These are phyloP conservation scores for Microplitis demolitor DNA, from an alignment of 1,140 invertebrate species.

Conservation along the genomic window DNA sequence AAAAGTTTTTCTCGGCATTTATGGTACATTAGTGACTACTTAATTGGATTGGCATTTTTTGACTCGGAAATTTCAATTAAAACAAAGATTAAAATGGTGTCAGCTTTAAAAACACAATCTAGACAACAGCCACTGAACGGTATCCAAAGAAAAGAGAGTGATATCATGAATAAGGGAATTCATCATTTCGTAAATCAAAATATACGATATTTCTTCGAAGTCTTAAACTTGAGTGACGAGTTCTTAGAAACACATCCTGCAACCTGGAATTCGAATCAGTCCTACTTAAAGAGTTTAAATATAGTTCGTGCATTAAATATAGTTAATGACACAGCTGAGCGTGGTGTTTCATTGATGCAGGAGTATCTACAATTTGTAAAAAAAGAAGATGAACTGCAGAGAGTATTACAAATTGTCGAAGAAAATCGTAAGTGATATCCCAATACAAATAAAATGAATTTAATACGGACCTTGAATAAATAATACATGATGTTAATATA, in stretches of 20 bases:
- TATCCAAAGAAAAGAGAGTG: slow-evolving; percentile 1
- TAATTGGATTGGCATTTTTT: slow-evolving; percentile 11
- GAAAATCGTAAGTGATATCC: slow-evolving; percentile 3
- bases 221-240: not conserved
- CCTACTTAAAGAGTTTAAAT: not conserved
- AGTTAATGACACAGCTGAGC: slow-evolving; percentile 14
- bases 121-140: slow-evolving; percentile 3
- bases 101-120: slow-evolving; percentile 18
- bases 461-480: not conserved
- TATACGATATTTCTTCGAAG: slow-evolving; percentile 15
- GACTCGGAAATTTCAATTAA: slow-evolving; percentile 5
- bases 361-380: not conserved
- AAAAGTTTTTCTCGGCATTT: slow-evolving; percentile 12
- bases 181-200: slow-evolving; percentile 22
- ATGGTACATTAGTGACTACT: slow-evolving; percentile 7
- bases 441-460: slow-evolving; percentile 13
- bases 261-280: slow-evolving; percentile 13
- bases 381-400: slow-evolving; percentile 7
- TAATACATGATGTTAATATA: slow-evolving; percentile 4
- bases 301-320: slow-evolving; percentile 8
- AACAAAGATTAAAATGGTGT: slow-evolving; percentile 23
- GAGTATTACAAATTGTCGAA: slow-evolving; percentile 13
- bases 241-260: slow-evolving; percentile 4
- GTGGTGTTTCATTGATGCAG: slow-evolving; percentile 9
- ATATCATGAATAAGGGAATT: slow-evolving; percentile 16